Percentiles rank a stretch among this genome's conserved stretches.
phyloP scores from a whole-genome alignment of 2,113 vertebrate species.

The Vanacampus margaritifer region DNA sequence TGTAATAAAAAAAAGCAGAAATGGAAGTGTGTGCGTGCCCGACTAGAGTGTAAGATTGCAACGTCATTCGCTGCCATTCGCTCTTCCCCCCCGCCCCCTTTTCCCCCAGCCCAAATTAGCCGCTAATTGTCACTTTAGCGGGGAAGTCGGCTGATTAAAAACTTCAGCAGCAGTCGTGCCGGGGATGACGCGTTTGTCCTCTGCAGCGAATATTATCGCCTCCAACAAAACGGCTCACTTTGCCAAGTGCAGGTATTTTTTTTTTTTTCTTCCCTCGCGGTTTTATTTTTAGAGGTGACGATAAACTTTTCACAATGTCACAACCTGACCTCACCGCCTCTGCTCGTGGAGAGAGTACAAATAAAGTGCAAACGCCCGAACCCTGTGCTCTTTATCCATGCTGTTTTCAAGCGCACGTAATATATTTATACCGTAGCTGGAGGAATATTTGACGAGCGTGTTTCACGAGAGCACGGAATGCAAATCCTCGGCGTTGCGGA shows the following conservation, averaged over 20 bases:
- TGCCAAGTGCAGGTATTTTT: background rate
- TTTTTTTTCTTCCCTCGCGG: background rate
- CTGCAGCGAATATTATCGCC: background rate
- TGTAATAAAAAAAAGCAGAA: background rate
- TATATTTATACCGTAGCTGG: background rate
- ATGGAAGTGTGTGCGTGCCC: background rate
- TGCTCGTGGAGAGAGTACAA: background rate
- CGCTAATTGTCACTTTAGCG: background rate
- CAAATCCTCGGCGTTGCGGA: background rate
- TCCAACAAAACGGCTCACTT: background rate
- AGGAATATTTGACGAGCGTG: background rate
- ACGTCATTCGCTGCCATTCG: background rate
- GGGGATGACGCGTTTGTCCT: background rate
- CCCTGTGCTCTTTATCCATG: background rate
- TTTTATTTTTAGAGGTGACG: background rate
- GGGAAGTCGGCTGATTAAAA: background rate
- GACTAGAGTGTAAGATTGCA: background rate
- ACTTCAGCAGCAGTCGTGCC: background rate
- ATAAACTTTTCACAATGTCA: conserved; percentile 2
- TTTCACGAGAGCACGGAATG: background rate
- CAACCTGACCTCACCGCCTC: background rate
- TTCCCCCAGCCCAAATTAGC: background rate
- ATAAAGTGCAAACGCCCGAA: background rate
- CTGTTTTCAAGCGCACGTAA: background rate
- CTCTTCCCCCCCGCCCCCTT: background rate